Conservation (phyloP, 1,140 invertebrate genomes). For the Trigoniulus corallinus region DNA sequence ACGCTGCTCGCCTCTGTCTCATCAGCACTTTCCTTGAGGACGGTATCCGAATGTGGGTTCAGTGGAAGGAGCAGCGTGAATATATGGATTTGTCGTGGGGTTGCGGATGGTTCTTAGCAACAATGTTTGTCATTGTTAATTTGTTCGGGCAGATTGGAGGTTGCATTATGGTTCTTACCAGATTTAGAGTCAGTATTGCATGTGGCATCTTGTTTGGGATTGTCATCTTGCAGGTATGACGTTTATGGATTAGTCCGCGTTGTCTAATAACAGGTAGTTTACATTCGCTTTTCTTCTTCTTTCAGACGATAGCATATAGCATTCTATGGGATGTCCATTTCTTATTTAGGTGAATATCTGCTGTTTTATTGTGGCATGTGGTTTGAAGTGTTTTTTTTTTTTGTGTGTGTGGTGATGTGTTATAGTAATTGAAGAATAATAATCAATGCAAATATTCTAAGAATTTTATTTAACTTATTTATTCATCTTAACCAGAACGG, state of each 20-base stretch:
- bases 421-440: too few relatives aligned
- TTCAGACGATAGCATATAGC: conserved; percentile 89
- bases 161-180: conserved; percentile 83
- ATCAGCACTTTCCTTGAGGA: conserved; percentile 99
- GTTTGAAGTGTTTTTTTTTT: too few relatives aligned
- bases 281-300: conserved; percentile 18
- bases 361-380: too few relatives aligned
- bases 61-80: conserved; percentile 94
- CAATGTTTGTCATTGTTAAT: conserved; percentile 85
- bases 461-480: too few relatives aligned
- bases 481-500: too few relatives aligned
- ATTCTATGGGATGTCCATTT: conserved; percentile 98
- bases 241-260: not conserved
- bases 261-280: not conserved
- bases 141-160: conserved; percentile 87
- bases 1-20: conserved; percentile 86
- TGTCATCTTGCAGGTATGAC: conserved; percentile 72
- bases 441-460: too few relatives aligned
- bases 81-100: conserved; percentile 97
- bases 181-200: conserved; percentile 84
- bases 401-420: too few relatives aligned
- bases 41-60: conserved; percentile 96
- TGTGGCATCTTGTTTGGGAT: conserved; percentile 91
- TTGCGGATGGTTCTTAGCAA: conserved; percentile 85
- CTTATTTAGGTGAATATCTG: conserved; percentile 44